Evolutionary conservation across 2,888 invertebrate species (phyloP), one percentile per base, ranked within the genome.

Genomic region (Cephus pulcher): DNA sequence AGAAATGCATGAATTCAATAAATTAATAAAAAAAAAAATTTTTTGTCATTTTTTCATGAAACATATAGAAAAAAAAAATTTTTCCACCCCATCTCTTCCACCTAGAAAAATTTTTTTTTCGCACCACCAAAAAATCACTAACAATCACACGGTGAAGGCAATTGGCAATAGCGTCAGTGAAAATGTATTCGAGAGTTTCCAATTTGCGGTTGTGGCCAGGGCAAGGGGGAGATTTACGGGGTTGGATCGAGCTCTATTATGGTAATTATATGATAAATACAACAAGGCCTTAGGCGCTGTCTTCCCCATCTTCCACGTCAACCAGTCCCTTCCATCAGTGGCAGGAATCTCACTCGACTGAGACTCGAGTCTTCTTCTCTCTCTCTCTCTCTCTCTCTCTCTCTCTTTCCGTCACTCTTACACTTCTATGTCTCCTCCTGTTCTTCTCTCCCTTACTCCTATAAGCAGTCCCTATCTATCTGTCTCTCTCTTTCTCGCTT

Each of bases 211-310:
- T 86, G 88, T 80, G 86, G 86, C 83, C 85, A 84, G 82, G 23
- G 30, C 34, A 37, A 33, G 35, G 35, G 35, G 70, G 74, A 34
- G 73, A 71, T 32, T 40, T 74, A 80, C 74, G 80, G 75, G 81
- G 78, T 79, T 75, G 76, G 76, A 87, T 88, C 85, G 85, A 85
- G 88, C 89, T 90, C 89, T 90, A 90, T 91, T 91, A 91, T 91
- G 90, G 89, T 91, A 91, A 91, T 91, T 91, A 91, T 91, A 91
- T 91, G 91, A 91, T 91, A 91, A 91, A 91, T 91, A 91, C 90
- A 90, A 90, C 90, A 90, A 90, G 89, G 88, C 90, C 89, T 86
- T 81, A 84, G 89, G 90, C 90, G 86, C 84, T 88, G 88, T 89
- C 88, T 88, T 86, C 84, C 76, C 75, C 78, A 70, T 77, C 79